Evolutionary conservation across 1,140 invertebrate species (phyloP).

Genomic region (Bombus ignitus): DNA sequence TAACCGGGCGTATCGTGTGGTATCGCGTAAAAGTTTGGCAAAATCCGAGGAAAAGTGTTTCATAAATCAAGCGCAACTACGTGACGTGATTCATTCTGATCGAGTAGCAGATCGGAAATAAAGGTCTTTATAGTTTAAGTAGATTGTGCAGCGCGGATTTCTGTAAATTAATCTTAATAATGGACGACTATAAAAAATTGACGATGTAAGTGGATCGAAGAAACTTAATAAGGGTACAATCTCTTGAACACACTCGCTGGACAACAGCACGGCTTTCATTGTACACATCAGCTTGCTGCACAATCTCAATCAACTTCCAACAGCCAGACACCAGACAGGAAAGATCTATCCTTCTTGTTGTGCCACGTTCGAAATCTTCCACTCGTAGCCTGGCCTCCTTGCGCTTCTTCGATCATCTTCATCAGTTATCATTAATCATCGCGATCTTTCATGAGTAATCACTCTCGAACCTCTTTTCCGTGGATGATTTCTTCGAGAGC

Average conservation of each 20-base stretch:
- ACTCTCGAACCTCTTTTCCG: constrained; percentile 8
- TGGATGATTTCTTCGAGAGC: constrained; percentile 20
- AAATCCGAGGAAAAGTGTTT: neutral
- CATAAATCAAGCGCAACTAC: constrained; percentile 27
- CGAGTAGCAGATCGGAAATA: neutral
- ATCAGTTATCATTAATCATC: constrained; percentile 37
- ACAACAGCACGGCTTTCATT: neutral
- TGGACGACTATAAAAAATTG: neutral
- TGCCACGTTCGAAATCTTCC: neutral
- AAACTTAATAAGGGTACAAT: neutral
- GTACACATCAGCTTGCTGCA: neutral
- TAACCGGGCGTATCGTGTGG: neutral
- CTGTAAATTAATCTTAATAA: neutral
- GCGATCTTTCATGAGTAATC: constrained; percentile 21
- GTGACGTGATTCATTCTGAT: neutral
- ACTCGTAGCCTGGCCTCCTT: neutral
- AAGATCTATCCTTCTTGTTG: constrained; percentile 3
- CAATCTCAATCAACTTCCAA: constrained; percentile 18
- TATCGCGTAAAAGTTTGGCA: constrained; percentile 4
- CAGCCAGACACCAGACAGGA: neutral
- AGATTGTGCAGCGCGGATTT: neutral
- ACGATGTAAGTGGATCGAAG: neutral
- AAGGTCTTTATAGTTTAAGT: neutral
- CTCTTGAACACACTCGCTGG: neutral
- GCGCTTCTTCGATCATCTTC: constrained; percentile 15